These are phyloP conservation scores for Netelia melanura DNA, from an alignment of 2,888 invertebrate genomes.

Conservation along the genomic window DNA sequence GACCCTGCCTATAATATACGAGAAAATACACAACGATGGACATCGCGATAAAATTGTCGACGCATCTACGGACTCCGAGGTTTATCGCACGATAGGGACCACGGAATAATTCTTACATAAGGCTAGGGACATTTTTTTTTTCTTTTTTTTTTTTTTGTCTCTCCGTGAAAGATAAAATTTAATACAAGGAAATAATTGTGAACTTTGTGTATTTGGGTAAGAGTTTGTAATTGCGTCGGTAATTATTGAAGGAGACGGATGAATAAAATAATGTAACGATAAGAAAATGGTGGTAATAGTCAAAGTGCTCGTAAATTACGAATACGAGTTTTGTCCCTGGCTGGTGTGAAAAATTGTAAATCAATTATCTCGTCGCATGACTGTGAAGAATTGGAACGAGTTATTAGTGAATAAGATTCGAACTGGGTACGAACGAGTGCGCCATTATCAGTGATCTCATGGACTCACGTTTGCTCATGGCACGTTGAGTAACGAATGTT, in stretches of 20 bases:
- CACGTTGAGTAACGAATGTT: background rate
- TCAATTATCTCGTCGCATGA: conserved; percentile 44
- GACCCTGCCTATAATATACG: conserved; percentile 33
- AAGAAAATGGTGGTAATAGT: conserved; percentile 17
- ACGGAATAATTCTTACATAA: background rate
- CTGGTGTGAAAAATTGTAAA: conserved; percentile 50
- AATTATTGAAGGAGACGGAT: no score
- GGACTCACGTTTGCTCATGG: conserved; percentile 11
- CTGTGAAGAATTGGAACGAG: conserved; percentile 50
- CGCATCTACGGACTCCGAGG: background rate
- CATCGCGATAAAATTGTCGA: conserved; percentile 40
- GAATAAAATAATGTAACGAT: no score
- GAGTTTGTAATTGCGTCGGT: no score
- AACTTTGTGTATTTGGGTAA: no score
- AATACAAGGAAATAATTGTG: no score
- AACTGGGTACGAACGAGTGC: conserved; percentile 33
- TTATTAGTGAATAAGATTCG: conserved; percentile 29
- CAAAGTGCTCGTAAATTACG: background rate
- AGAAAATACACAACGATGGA: background rate
- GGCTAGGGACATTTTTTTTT: background rate
- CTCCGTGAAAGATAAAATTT: background rate
- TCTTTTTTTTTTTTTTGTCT: background rate
- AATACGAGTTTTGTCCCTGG: conserved; percentile 11
- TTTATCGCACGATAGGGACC: conserved; percentile 5
- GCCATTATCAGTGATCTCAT: conserved; percentile 58